A percentile compares a stretch with the other conserved stretches of the same genome.
phyloP scores from a whole-genome alignment of 2,888 invertebrate species.

The Dryomyza anilis region DNA sequence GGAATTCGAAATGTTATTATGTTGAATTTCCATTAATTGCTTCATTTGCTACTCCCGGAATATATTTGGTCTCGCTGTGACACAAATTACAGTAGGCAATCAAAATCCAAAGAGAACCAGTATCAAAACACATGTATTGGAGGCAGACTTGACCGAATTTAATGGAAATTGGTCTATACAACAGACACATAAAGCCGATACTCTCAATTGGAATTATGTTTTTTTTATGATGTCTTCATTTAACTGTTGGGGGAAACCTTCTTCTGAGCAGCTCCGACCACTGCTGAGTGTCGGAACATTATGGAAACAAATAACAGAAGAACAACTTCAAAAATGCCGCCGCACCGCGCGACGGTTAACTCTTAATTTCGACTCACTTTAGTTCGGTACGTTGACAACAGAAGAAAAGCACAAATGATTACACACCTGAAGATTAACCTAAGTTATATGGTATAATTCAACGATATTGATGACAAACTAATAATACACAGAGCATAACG shows the following conservation, averaged over 20 bases:
- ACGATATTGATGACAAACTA: conserved; percentile 39
- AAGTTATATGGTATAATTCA: conserved; percentile 39
- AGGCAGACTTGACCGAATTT: too few relatives aligned
- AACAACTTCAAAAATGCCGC: conserved; percentile 18
- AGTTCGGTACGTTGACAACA: conserved; percentile 60
- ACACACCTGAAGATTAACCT: conserved; percentile 55
- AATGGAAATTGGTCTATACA: too few relatives aligned
- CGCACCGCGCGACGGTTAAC: conserved; percentile 43
- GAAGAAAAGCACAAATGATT: conserved; percentile 55
- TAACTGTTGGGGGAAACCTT: conserved; percentile 38
- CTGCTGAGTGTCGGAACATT: conserved; percentile 30
- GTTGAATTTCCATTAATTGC: too few relatives aligned
- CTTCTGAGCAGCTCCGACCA: neutral
- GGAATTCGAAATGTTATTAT: too few relatives aligned
- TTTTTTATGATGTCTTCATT: conserved; percentile 51
- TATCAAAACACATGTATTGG: too few relatives aligned
- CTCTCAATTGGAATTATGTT: conserved; percentile 1
- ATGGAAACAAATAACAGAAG: conserved; percentile 28
- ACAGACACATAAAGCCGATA: neutral
- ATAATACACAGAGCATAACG: conserved; percentile 41
- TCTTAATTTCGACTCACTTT: conserved; percentile 53
- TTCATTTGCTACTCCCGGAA: too few relatives aligned
- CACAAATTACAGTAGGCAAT: too few relatives aligned
- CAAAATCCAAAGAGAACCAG: too few relatives aligned
- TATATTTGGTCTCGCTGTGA: too few relatives aligned